Percentiles rank a stretch among this genome's conserved stretches.
Evolutionary conservation across 1,140 invertebrate genomes (phyloP).

Genomic region (Euschistus heros): DNA sequence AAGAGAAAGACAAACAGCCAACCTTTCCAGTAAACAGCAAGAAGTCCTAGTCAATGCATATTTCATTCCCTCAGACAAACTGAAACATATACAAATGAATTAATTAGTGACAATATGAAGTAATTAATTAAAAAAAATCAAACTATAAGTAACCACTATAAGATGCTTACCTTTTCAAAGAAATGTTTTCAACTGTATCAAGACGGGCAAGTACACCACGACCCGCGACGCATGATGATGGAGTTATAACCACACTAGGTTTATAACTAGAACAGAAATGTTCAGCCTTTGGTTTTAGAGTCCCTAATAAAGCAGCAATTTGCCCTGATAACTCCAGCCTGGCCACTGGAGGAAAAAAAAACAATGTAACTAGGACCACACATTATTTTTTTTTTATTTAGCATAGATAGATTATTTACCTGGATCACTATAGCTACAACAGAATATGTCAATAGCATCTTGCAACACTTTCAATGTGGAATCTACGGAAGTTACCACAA

Average conservation of each 20-base stretch:
- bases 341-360: constrained; percentile 35
- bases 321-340: constrained; percentile 55
- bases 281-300: constrained; percentile 70
- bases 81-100: constrained; percentile 19
- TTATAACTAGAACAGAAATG: constrained; percentile 69
- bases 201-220: constrained; percentile 38
- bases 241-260: constrained; percentile 51
- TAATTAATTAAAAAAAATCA: neutral
- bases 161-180: constrained; percentile 15
- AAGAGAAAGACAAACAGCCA: constrained; percentile 66
- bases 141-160: too few relatives aligned
- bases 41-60: constrained; percentile 75
- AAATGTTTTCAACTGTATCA: neutral
- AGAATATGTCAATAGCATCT: constrained; percentile 87
- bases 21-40: constrained; percentile 70
- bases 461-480: constrained; percentile 69
- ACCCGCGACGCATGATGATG: constrained; percentile 41
- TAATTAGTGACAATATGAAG: neutral
- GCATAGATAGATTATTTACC: constrained; percentile 26
- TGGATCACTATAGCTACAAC: constrained; percentile 55
- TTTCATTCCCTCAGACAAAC: constrained; percentile 35
- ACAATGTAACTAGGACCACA: neutral
- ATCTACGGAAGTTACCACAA: constrained; percentile 60
- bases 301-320: constrained; percentile 70
- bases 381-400: too few relatives aligned